Percentiles rank a stretch among this genome's conserved stretches.
Conservation (phyloP, 1,140 invertebrate genomes). For the Plutomurus gul region DNA sequence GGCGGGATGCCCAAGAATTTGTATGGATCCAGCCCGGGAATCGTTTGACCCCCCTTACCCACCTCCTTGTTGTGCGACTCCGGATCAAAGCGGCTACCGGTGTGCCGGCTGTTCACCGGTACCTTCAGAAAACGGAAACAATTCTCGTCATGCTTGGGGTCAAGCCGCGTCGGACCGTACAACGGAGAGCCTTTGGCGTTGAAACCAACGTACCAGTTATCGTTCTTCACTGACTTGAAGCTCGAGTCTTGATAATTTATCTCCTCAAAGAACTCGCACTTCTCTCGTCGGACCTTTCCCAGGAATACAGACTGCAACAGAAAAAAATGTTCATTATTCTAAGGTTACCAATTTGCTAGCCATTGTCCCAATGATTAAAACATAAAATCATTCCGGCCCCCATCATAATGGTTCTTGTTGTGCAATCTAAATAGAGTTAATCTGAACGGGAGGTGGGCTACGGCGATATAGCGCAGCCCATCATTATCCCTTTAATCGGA, state of each 20-base stretch:
- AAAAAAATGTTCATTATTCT: background rate
- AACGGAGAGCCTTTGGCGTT: slow-evolving; percentile 31
- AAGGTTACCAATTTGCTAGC: background rate
- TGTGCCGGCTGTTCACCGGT: background rate
- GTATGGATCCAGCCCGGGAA: background rate
- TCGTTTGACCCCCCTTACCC: background rate
- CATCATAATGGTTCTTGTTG: too few species aligned
- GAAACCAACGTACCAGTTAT: slow-evolving; percentile 43
- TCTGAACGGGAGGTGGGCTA: too few species aligned
- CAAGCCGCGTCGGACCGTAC: background rate
- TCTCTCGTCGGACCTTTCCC: slow-evolving; percentile 33
- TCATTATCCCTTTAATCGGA: too few species aligned
- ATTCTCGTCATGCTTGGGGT: background rate
- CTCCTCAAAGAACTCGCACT: slow-evolving; percentile 42
- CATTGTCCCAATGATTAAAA: too few species aligned
- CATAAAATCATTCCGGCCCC: too few species aligned
- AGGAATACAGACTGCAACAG: slow-evolving; percentile 1
- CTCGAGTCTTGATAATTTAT: background rate
- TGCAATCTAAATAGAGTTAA: too few species aligned
- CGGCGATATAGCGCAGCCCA: too few species aligned
- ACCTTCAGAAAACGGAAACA: slow-evolving; percentile 32
- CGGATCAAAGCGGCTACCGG: background rate
- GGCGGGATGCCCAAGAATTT: background rate
- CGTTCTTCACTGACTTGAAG: slow-evolving; percentile 35
- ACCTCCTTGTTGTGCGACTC: slow-evolving; percentile 15